phyloP scores from a whole-genome alignment of 2,113 vertebrate species.

The Paratilapia polleni region DNA sequence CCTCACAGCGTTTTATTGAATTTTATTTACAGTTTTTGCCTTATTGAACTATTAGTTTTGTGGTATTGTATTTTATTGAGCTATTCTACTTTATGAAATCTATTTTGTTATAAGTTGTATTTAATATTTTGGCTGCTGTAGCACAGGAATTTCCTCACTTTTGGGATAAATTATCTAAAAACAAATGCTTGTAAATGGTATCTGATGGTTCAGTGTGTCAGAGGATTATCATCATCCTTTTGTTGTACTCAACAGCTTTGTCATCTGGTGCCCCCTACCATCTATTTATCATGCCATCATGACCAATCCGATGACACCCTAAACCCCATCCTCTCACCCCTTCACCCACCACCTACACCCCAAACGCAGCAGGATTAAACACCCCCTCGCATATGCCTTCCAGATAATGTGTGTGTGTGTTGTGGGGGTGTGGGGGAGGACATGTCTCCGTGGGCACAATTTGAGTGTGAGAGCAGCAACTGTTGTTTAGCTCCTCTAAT shows the following conservation, averaged over 20 bases:
- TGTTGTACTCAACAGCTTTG: constrained; percentile 50
- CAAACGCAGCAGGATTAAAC: constrained; percentile 58
- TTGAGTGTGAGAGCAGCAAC: constrained; percentile 63
- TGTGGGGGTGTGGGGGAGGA: constrained; percentile 37
- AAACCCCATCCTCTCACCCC: constrained; percentile 36
- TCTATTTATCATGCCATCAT: constrained; percentile 35
- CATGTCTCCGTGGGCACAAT: constrained; percentile 45
- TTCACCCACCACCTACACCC: constrained; percentile 40
- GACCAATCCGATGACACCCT: constrained; percentile 28
- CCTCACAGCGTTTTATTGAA: too few species aligned
- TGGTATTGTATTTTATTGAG: not conserved
- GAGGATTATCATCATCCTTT: constrained; percentile 55
- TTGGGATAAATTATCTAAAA: not conserved
- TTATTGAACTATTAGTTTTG: not conserved
- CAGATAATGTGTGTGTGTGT: constrained; percentile 16
- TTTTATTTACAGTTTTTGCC: not conserved
- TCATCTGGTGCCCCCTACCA: constrained; percentile 45
- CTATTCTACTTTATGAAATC: not conserved
- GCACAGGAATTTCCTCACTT: not conserved
- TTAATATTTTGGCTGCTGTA: too few species aligned
- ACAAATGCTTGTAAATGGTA: not conserved
- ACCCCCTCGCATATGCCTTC: constrained; percentile 59
- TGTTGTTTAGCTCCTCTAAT: constrained; percentile 71
- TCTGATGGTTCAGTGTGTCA: constrained; percentile 32
- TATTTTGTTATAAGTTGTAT: not conserved